Percentiles rank a stretch among this genome's conserved stretches.
phyloP scores from a whole-genome alignment of 1,140 invertebrate species.

The Olivierus martensii region DNA sequence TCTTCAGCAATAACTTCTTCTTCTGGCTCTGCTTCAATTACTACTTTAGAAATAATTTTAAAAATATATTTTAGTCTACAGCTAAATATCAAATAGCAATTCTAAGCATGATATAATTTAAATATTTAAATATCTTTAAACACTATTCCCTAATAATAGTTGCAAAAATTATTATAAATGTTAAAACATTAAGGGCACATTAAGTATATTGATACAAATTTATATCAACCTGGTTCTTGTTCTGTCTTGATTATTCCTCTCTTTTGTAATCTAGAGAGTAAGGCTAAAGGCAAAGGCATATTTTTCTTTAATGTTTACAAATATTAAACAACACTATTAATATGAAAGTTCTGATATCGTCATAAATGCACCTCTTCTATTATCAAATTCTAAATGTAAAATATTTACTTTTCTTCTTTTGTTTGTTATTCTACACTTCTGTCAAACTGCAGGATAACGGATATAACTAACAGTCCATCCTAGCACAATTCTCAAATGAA shows the following conservation, averaged over 20 bases:
- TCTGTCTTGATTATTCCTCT: slow-evolving; percentile 46
- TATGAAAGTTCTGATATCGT: no score
- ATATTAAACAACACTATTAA: no score
- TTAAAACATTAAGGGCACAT: neutral
- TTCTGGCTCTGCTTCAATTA: slow-evolving; percentile 25
- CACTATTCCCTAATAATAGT: no score
- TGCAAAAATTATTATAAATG: slow-evolving; percentile 7
- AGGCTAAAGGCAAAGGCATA: slow-evolving; percentile 76
- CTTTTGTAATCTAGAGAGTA: slow-evolving; percentile 70
- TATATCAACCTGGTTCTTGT: slow-evolving; percentile 3
- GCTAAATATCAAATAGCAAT: slow-evolving; percentile 8
- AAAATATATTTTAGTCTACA: slow-evolving; percentile 1
- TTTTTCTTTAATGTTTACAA: no score
- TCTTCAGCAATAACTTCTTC: slow-evolving; percentile 80
- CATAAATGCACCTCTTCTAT: no score
- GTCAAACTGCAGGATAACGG: no score
- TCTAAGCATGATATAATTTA: slow-evolving; percentile 3
- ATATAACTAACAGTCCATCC: no score
- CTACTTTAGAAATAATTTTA: neutral
- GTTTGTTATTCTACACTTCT: no score
- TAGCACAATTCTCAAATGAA: no score
- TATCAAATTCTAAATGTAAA: no score
- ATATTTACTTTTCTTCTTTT: no score
- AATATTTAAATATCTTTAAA: no score
- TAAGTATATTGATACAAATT: neutral